Base-by-base conservation (phyloP, 2,888 invertebrate species). In the Drymonia ruficornis region DNA sequence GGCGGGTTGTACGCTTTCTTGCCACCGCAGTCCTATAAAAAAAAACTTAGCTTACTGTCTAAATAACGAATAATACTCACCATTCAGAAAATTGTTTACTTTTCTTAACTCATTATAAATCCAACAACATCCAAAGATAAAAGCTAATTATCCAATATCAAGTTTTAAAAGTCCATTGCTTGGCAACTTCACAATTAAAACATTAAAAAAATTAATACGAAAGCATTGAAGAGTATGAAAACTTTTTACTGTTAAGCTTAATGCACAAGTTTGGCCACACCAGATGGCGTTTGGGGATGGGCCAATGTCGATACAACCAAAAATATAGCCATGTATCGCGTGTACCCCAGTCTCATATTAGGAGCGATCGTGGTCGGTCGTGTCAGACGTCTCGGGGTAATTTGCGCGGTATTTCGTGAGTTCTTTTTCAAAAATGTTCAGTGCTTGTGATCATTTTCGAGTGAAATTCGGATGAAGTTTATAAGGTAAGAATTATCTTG, bases 231-330 rank as follows among this genome's bases (percentile, higher is more conserved):
- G n/a, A 62, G 65, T 71, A 72, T 67, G 63, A 60, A 66, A 72
- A 72, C 66, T 76, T 79, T 72, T 68, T 66, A 73, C 56, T 66
- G 56, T 67, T 70, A 64, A 67, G 23, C 56, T 74, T 78, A 80
- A 78, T 78, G 74, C 67, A 76, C 59, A 80, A 81, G 81, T 81
- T 83, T 76, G 52, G 53, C 44, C 8, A 48, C 67, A 52, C 70
- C 80, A 84, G 84, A 81, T 80, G 83, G 80, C 80, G 67, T 59
- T 63, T 23, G 29, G 23, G 48, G 56, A 59, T 46, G 58, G 60
- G 57, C 56, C 52, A 59, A 51, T 63, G 65, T 74, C 72, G 65
- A 76, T 76, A 74, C 64, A 63, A 47, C 53, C 59, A 47, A 56
- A 69, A 72, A 63, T 56, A 50, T 46, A 53, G 40, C 36, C 15